These are phyloP conservation scores for Apomyelois bistriatella DNA, from an alignment of 2,888 invertebrate species.

Conservation along the genomic window DNA sequence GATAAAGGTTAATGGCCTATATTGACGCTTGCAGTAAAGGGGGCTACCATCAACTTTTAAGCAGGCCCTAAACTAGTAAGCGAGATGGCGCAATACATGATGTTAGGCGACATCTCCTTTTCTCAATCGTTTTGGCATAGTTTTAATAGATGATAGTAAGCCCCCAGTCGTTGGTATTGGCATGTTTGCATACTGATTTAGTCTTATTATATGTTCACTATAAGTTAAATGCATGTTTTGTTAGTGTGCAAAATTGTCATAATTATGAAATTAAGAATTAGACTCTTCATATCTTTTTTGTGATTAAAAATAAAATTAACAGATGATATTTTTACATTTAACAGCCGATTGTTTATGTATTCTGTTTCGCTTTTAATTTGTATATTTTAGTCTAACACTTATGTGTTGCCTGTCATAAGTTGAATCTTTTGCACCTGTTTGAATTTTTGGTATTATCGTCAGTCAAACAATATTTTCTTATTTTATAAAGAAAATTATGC, in stretches of 20 bases:
- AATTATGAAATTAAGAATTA: conserved; percentile 5
- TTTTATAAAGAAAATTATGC: conserved; percentile 59
- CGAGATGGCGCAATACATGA: too few species aligned
- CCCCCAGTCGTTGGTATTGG: background rate
- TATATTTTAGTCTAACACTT: conserved; percentile 17
- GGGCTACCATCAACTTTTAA: too few species aligned
- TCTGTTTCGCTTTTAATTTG: conserved; percentile 20
- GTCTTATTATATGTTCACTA: background rate
- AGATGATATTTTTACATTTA: conserved; percentile 22
- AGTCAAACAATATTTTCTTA: conserved; percentile 58
- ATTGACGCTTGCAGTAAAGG: too few species aligned
- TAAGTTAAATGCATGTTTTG: background rate
- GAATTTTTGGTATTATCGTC: conserved; percentile 45
- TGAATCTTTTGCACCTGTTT: conserved; percentile 26
- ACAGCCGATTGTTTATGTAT: conserved; percentile 17
- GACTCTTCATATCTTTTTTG: background rate
- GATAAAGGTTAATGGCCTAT: background rate
- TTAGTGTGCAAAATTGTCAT: conserved; percentile 7
- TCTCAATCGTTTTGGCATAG: too few species aligned
- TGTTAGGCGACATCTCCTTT: too few species aligned
- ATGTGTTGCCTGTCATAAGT: conserved; percentile 15
- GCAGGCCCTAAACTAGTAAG: too few species aligned
- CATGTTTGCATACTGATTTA: background rate
- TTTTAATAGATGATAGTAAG: too few species aligned
- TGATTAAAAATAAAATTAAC: background rate